These are phyloP conservation scores for Parochlus steinenii DNA, from an alignment of 2,888 invertebrate genomes.

Conservation along the genomic window DNA sequence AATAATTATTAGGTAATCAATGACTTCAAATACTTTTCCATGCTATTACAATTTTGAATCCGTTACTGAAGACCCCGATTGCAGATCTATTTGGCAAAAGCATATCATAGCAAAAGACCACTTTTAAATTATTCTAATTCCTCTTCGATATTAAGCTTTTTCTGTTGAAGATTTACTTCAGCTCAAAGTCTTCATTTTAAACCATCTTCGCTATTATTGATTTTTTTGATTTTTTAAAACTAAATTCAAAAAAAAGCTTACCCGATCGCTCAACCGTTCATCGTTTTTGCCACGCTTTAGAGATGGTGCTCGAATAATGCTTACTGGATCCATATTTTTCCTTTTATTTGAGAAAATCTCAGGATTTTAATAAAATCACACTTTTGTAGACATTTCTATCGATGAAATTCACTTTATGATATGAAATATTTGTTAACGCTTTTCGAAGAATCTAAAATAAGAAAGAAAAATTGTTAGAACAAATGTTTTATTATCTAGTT, in stretches of 20 bases:
- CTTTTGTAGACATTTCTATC: slow-evolving; percentile 4
- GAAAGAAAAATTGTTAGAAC: slow-evolving; percentile 1
- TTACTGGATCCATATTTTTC: slow-evolving; percentile 11
- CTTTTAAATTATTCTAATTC: too few relatives aligned
- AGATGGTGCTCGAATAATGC: slow-evolving; percentile 55
- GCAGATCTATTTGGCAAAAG: too few relatives aligned
- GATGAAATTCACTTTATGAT: background rate
- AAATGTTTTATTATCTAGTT: slow-evolving; percentile 1
- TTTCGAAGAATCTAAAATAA: slow-evolving; percentile 3
- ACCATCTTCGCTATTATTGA: too few relatives aligned
- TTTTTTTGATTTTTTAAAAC: background rate
- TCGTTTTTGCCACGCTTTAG: slow-evolving; percentile 65
- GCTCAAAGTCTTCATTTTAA: too few relatives aligned
- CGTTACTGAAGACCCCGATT: too few relatives aligned
- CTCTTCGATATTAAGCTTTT: too few relatives aligned
- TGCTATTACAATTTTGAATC: too few relatives aligned
- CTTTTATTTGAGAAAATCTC: background rate
- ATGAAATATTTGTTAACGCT: slow-evolving; percentile 1
- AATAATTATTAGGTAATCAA: too few relatives aligned
- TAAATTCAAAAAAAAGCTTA: slow-evolving; percentile 33
- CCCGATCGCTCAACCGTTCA: slow-evolving; percentile 58
- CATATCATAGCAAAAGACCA: too few relatives aligned
- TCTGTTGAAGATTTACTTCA: too few relatives aligned
- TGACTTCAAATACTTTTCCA: too few relatives aligned
- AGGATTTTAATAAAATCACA: background rate